phyloP scores from a whole-genome alignment of 2,797 vertebrate species.

The Nannoperca obscura region DNA sequence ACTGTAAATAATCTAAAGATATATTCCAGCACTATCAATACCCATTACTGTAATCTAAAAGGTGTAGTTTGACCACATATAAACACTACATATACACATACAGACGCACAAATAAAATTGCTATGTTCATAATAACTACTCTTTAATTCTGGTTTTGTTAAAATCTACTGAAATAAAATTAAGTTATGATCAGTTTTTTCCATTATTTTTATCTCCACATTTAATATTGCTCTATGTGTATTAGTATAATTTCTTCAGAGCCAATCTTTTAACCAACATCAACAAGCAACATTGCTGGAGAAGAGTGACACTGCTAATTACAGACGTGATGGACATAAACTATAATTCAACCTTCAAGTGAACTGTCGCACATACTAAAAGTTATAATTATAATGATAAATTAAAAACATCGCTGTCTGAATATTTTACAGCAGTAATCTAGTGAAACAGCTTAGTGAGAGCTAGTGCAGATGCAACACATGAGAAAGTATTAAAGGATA shows the following conservation, averaged over 20 bases:
- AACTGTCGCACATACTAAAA: constrained; percentile 35
- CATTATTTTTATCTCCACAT: neutral
- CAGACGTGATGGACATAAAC: constrained; percentile 24
- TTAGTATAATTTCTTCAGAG: constrained; percentile 23
- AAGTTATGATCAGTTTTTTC: constrained; percentile 4
- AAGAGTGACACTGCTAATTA: constrained; percentile 32
- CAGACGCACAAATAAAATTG: neutral
- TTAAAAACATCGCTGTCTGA: constrained; percentile 33
- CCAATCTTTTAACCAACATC: constrained; percentile 30
- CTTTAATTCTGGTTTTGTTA: neutral
- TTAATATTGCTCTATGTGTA: neutral
- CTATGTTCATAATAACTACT: neutral
- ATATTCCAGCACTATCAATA: neutral
- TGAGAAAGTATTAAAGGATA: constrained; percentile 22
- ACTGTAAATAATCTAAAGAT: neutral
- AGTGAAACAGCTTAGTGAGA: constrained; percentile 3
- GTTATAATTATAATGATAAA: constrained; percentile 37
- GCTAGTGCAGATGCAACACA: neutral
- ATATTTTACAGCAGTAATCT: constrained; percentile 21
- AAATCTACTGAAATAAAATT: neutral
- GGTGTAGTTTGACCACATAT: neutral
- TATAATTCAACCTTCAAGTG: constrained; percentile 44
- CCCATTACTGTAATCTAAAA: neutral
- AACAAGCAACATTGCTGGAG: constrained; percentile 22
- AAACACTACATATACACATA: neutral